Conservation (phyloP, 2,888 invertebrate species). For the Sympetrum striolatum region DNA sequence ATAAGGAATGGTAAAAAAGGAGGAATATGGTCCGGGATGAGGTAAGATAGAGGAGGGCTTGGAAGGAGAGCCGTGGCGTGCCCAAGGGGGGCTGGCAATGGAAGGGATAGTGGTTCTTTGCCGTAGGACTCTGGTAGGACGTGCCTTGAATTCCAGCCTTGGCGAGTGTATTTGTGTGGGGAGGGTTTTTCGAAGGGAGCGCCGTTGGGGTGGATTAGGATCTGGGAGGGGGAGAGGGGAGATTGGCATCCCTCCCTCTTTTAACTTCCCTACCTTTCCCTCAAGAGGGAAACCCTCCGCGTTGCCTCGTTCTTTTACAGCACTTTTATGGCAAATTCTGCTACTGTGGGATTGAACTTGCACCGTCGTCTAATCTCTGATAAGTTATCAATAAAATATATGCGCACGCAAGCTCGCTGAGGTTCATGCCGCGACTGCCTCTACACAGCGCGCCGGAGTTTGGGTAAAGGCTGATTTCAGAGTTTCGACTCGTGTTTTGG, state of each 20-base stretch:
- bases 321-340: no score
- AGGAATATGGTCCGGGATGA: background rate
- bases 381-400: no score
- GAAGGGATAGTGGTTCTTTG: conserved; percentile 41
- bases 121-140: conserved; percentile 39
- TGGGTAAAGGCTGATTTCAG: no score
- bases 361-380: no score
- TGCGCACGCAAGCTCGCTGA: no score
- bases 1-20: background rate
- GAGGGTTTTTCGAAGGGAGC: background rate
- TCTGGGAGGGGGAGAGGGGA: background rate
- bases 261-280: background rate
- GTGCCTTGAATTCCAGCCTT: conserved; percentile 38
- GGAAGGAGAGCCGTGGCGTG: background rate
- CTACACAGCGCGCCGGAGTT: no score
- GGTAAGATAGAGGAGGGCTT: background rate
- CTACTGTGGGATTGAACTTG: no score
- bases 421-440: no score
- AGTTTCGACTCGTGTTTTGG: no score
- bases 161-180: conserved; percentile 28
- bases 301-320: no score
- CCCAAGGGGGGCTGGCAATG: conserved; percentile 15
- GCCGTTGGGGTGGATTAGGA: background rate
- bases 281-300: background rate
- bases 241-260: background rate